These are phyloP conservation scores for Plestiodon gilberti DNA, from an alignment of 2,113 vertebrate species.

Conservation along the genomic window DNA sequence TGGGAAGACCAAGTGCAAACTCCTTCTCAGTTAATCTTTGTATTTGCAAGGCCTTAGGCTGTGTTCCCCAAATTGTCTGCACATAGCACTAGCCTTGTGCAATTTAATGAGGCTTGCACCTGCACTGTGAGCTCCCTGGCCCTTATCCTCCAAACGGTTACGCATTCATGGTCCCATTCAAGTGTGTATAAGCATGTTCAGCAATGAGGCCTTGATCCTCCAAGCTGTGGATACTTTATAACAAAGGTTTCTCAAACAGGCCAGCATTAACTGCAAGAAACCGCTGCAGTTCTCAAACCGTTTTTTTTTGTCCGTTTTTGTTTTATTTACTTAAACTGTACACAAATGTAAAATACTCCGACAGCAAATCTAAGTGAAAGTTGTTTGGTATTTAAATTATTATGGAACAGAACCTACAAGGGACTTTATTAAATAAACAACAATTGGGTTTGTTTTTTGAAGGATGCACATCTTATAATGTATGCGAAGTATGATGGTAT, in stretches of 20 bases:
- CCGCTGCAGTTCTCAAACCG: constrained; percentile 66
- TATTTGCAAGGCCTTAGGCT: background rate
- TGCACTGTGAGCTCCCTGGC: background rate
- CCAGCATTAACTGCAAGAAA: constrained; percentile 56
- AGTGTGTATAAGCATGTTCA: background rate
- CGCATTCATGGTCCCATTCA: background rate
- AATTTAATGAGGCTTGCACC: background rate
- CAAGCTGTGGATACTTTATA: constrained; percentile 8
- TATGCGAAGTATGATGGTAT: constrained; percentile 85
- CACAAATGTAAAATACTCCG: constrained; percentile 86
- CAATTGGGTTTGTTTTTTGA: constrained; percentile 73
- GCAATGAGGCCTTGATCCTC: background rate
- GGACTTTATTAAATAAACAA: constrained; percentile 98
- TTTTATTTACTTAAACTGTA: constrained; percentile 99
- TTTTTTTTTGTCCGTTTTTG: constrained; percentile 79
- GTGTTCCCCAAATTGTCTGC: background rate
- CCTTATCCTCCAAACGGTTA: background rate
- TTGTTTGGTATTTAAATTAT: constrained; percentile 95
- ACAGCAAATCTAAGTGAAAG: constrained; percentile 86
- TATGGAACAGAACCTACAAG: constrained; percentile 95
- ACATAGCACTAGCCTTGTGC: background rate
- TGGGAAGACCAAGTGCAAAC: background rate
- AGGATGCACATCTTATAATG: constrained; percentile 78
- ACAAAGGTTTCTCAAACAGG: constrained; percentile 45
- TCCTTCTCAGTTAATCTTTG: background rate